phyloP scores from a whole-genome alignment of 2,113 vertebrate species.

The Chamaetylas fuelleborni region DNA sequence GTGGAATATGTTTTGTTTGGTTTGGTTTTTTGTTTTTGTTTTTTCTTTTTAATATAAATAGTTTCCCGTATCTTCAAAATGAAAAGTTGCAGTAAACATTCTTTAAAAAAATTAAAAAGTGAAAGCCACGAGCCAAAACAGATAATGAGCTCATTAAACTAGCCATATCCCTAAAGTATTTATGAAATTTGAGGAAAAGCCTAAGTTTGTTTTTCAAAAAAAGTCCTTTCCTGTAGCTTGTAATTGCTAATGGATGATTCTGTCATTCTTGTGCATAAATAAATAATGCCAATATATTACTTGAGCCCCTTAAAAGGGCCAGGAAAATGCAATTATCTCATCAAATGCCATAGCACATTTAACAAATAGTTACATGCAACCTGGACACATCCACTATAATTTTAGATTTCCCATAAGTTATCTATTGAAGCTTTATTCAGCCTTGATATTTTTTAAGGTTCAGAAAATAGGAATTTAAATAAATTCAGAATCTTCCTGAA shows the following conservation, averaged over 20 bases:
- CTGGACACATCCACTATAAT: neutral
- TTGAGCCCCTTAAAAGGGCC: slow-evolving; percentile 23
- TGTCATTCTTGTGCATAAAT: slow-evolving; percentile 19
- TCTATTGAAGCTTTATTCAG: neutral
- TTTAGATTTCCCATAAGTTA: neutral
- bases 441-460: neutral
- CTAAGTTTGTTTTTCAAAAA: neutral
- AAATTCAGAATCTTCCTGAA: neutral
- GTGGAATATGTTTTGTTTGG: neutral
- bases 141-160: neutral
- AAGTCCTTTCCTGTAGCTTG: neutral
- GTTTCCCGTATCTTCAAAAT: neutral
- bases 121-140: neutral
- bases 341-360: neutral
- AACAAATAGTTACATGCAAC: neutral
- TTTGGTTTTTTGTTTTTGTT: neutral
- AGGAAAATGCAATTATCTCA: slow-evolving; percentile 6
- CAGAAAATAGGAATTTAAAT: neutral
- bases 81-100: neutral
- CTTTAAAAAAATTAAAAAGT: neutral
- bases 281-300: slow-evolving; percentile 15
- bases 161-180: neutral
- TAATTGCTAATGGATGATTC: neutral
- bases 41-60: neutral
- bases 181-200: neutral